These are phyloP conservation scores for Dissostichus mawsoni DNA, from an alignment of 2,113 vertebrate genomes.

Conservation along the genomic window DNA sequence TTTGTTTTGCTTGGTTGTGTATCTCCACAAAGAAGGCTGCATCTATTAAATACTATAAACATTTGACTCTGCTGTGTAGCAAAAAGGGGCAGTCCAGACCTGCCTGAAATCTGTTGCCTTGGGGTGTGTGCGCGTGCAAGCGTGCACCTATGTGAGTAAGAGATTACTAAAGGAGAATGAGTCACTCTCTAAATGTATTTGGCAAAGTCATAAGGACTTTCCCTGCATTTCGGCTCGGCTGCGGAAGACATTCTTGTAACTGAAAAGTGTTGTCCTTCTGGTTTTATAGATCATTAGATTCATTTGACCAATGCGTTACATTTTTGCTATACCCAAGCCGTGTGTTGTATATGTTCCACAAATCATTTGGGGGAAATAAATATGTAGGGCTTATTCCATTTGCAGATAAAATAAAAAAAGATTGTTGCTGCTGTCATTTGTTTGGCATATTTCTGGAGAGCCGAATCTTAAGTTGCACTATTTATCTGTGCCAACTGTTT, in stretches of 20 bases:
- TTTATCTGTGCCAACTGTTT: constrained; percentile 75
- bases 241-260: constrained; percentile 43
- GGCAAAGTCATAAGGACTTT: constrained; percentile 77
- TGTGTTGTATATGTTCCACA: constrained; percentile 60
- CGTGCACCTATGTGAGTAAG: constrained; percentile 68
- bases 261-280: constrained; percentile 43
- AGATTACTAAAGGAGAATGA: constrained; percentile 70
- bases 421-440: constrained; percentile 50
- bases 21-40: constrained; percentile 26
- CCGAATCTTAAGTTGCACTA: constrained; percentile 59
- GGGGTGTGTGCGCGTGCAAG: constrained; percentile 54
- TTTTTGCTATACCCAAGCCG: constrained; percentile 47
- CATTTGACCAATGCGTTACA: constrained; percentile 44
- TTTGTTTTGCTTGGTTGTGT: constrained; percentile 29
- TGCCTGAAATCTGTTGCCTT: constrained; percentile 79
- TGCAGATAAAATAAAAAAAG: constrained; percentile 49
- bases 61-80: constrained; percentile 49
- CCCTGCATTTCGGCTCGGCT: constrained; percentile 59
- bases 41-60: constrained; percentile 66
- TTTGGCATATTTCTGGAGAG: constrained; percentile 68
- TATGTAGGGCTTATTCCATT: constrained; percentile 56
- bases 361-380: constrained; percentile 34
- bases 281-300: constrained; percentile 50
- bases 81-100: constrained; percentile 72
- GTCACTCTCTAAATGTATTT: constrained; percentile 66